phyloP scores from a whole-genome alignment of 2,113 vertebrate genomes.

The Mastomys coucha region DNA sequence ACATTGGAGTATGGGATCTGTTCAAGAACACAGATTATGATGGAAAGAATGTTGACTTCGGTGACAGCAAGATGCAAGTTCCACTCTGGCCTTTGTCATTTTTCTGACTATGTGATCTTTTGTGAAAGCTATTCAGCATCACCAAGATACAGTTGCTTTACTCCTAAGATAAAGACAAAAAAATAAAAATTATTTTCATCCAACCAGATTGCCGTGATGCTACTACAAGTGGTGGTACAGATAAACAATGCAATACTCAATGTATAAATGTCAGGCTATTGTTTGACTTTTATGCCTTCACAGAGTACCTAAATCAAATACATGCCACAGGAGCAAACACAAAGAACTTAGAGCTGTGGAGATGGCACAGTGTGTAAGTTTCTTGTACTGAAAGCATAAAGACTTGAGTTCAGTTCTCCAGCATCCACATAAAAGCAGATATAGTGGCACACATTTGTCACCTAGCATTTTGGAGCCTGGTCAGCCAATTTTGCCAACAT shows the following conservation, averaged over 20 bases:
- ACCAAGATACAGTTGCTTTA: background rate
- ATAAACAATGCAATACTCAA: background rate
- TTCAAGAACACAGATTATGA: slow-evolving; percentile 2
- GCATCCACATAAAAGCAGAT: background rate
- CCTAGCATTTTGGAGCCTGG: too few species aligned
- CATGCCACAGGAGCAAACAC: slow-evolving; percentile 21
- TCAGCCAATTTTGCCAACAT: background rate
- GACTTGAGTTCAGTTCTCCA: background rate
- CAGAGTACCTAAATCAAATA: slow-evolving; percentile 44
- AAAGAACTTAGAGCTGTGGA: background rate
- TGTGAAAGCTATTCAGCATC: background rate
- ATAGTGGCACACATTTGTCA: too few species aligned
- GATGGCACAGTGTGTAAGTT: background rate
- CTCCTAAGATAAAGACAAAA: slow-evolving; percentile 55
- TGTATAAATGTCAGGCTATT: slow-evolving; percentile 30
- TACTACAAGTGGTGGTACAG: background rate
- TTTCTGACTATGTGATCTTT: slow-evolving; percentile 26
- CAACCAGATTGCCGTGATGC: background rate
- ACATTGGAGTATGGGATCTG: slow-evolving; percentile 3
- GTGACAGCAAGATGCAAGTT: background rate
- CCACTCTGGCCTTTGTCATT: background rate
- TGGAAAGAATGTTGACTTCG: slow-evolving; percentile 26
- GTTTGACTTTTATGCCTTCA: background rate
- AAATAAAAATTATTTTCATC: background rate
- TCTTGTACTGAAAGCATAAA: background rate